Conservation (phyloP, 2,113 vertebrate genomes). For the Morone saxatilis region DNA sequence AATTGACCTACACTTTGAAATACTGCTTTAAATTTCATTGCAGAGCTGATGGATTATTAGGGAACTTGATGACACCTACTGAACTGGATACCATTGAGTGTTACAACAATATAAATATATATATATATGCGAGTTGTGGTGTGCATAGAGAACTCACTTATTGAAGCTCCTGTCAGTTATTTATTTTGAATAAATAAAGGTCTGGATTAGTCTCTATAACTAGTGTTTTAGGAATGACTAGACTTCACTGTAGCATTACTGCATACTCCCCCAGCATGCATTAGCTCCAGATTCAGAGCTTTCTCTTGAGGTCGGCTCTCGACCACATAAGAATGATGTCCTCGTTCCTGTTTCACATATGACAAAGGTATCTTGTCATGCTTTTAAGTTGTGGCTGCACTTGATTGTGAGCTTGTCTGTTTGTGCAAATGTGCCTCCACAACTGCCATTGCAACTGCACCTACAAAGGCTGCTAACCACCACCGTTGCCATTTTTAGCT, state of each 20-base stretch:
- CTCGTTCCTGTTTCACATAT: background rate
- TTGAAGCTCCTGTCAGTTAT: background rate
- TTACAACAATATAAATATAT: too few relatives aligned
- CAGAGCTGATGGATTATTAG: background rate
- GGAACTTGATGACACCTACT: background rate
- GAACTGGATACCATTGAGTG: too few relatives aligned
- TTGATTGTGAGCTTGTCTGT: background rate
- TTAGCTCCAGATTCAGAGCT: background rate
- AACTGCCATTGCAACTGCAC: background rate
- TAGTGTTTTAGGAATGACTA: background rate
- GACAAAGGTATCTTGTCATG: background rate
- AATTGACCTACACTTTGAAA: background rate
- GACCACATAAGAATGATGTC: background rate
- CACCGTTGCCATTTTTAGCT: conserved; percentile 46
- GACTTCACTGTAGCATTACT: background rate
- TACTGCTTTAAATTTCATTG: background rate
- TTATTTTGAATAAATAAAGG: too few relatives aligned
- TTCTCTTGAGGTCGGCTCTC: background rate
- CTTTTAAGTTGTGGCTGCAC: background rate
- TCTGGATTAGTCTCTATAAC: background rate
- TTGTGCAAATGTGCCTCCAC: background rate
- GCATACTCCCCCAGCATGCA: background rate
- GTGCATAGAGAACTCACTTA: too few relatives aligned
- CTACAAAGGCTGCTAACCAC: conserved; percentile 15
- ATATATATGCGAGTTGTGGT: background rate